Base-by-base conservation (phyloP, 2,888 invertebrate species). In the Galeruca laticollis region DNA sequence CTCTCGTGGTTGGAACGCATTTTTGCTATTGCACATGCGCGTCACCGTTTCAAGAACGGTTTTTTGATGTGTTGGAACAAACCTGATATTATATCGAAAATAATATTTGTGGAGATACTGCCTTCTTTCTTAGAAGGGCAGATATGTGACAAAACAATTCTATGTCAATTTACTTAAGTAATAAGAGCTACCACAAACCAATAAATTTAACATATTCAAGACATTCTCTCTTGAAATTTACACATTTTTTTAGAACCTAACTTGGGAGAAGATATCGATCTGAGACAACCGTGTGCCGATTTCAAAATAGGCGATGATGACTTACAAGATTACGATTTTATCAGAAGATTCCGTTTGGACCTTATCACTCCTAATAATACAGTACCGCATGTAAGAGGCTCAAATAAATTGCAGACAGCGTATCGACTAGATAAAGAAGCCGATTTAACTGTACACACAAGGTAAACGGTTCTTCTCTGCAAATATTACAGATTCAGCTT, bases 281-380 rank as follows among this genome's bases (percentile, higher is more conserved):
- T 80, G 9, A 83, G 82, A 64, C 86, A 85, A 1, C 88, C 89
- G 2, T 90, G 90, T 79, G 86, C 87, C 0, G 86, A 87, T 73
- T 89, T 87, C 80, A 87, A 88, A 72, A 90, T 91, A 0, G 93
- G 93, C 6, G 93, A 94, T 79, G 91, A 93, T 69, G 94, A 95
- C 85, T 87, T 94, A 54, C 92, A 93, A 81, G 92, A 92, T 0
- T 93, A 93, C 78, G 95, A 96, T 83, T 90, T 96, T 70, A 94
- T 96, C 72, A 90, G 93, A 13, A 91, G 92, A 74, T 94, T 93
- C 84, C 88, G 89, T 56, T 84, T 94, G 78, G 94, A 94, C 82
- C 80, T 88, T 13, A 82, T 88, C 60, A 86, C 89, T 0, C 88
- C 88, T 72, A 88, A 90, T 47, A 89, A 89, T 1, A 93, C 93